These are phyloP conservation scores for Macrochelys suwanniensis DNA, from an alignment of 2,797 vertebrate species.

Conservation along the genomic window DNA sequence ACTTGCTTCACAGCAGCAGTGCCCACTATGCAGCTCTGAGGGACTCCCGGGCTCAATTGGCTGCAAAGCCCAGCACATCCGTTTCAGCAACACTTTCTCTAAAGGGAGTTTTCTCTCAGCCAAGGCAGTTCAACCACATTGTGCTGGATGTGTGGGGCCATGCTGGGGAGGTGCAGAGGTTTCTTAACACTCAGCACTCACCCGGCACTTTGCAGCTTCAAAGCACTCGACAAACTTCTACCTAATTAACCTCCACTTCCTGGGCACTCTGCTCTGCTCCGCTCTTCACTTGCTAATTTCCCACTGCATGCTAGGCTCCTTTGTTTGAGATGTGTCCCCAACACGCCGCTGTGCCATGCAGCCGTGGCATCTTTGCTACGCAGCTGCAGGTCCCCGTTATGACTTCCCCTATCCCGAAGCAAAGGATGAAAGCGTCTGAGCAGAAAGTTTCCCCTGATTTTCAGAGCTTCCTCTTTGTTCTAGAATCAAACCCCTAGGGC, in stretches of 20 bases:
- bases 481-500: neutral
- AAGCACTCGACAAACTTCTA: neutral
- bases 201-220: neutral
- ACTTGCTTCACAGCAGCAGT: neutral
- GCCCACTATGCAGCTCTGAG: neutral
- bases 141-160: neutral
- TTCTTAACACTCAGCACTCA: neutral
- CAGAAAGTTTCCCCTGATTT: constrained; percentile 60
- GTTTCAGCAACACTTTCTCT: neutral
- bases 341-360: rapidly evolving
- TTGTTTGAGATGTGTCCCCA: neutral
- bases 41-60: neutral
- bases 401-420: neutral
- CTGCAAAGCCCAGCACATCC: neutral
- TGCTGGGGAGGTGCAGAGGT: neutral
- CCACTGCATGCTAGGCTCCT: neutral
- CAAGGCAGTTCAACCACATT: neutral
- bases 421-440: constrained; percentile 36
- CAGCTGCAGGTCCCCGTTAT: neutral
- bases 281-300: neutral
- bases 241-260: neutral
- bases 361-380: neutral
- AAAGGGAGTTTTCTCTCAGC: neutral
- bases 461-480: constrained; percentile 31
- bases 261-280: neutral